phyloP scores from a whole-genome alignment of 2,113 vertebrate genomes.

The Phyllostomus discolor region DNA sequence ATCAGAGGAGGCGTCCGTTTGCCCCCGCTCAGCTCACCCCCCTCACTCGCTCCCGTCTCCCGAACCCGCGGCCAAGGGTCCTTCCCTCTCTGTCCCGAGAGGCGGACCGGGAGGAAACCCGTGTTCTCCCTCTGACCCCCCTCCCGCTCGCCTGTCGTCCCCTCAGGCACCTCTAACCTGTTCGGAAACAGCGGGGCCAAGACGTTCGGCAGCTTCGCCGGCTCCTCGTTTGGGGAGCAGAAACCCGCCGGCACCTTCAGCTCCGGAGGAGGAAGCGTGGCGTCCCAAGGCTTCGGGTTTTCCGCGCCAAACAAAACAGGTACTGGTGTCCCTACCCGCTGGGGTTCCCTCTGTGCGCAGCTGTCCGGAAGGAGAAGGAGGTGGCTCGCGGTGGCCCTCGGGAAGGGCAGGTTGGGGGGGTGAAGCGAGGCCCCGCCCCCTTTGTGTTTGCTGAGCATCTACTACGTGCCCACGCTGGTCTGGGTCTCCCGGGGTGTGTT shows the following conservation, averaged over 20 bases:
- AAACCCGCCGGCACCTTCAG: slow-evolving; percentile 92
- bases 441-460: neutral
- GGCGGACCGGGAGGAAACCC: neutral
- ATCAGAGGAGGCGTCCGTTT: neutral
- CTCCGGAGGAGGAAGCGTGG: slow-evolving; percentile 89
- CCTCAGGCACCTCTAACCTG: slow-evolving; percentile 84
- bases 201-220: slow-evolving; percentile 86
- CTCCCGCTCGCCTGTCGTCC: slow-evolving; percentile 11
- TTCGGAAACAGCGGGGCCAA: slow-evolving; percentile 94
- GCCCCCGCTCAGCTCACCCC: neutral
- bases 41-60: neutral
- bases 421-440: neutral
- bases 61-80: neutral
- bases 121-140: neutral
- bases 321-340: slow-evolving; percentile 53
- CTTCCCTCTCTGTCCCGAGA: neutral
- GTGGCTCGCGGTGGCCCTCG: neutral
- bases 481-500: neutral
- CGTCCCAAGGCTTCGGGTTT: slow-evolving; percentile 95
- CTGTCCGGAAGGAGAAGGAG: neutral
- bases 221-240: slow-evolving; percentile 90
- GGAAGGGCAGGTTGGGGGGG: neutral
- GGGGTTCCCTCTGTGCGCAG: fast-evolving
- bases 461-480: neutral
- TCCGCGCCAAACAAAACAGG: slow-evolving; percentile 89